phyloP scores from a whole-genome alignment of 2,113 vertebrate species.

The Phaetusa simplex region DNA sequence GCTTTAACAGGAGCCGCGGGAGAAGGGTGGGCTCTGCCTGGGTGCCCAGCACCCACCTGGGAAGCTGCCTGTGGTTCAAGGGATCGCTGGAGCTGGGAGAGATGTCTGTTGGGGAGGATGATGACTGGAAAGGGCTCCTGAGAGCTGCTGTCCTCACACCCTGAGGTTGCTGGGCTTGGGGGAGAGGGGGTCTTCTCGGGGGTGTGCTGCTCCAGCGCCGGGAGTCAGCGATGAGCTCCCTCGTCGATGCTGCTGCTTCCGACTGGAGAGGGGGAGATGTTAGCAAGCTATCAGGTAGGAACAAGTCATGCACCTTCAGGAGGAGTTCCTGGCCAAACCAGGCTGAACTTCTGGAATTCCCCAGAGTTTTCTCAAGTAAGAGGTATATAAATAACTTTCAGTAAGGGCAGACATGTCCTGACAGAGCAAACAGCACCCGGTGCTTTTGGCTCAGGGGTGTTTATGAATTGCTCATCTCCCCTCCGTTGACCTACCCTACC shows the following conservation, averaged over 20 bases:
- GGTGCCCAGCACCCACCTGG: not conserved
- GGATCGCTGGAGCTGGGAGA: not conserved
- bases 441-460: not conserved
- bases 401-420: fast-evolving
- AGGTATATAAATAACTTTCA: not conserved
- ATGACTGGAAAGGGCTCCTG: not conserved
- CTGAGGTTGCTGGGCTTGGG: not conserved
- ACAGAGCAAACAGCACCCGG: not conserved
- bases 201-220: fast-evolving
- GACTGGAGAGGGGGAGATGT: not conserved
- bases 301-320: not conserved
- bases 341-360: not conserved
- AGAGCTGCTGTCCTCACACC: not conserved
- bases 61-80: not conserved
- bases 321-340: not conserved
- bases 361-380: not conserved
- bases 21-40: not conserved
- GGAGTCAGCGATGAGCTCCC: fast-evolving
- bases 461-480: not conserved
- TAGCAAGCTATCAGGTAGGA: not conserved
- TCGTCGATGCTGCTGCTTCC: fast-evolving
- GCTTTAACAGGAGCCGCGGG: not conserved
- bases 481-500: too few species aligned
- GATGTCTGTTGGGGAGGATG: fast-evolving
- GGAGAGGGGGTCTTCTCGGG: not conserved